A percentile compares a stretch with the other conserved stretches of the same genome.
Evolutionary conservation across 2,797 vertebrate species (phyloP).

Genomic region (Coluber constrictor): DNA sequence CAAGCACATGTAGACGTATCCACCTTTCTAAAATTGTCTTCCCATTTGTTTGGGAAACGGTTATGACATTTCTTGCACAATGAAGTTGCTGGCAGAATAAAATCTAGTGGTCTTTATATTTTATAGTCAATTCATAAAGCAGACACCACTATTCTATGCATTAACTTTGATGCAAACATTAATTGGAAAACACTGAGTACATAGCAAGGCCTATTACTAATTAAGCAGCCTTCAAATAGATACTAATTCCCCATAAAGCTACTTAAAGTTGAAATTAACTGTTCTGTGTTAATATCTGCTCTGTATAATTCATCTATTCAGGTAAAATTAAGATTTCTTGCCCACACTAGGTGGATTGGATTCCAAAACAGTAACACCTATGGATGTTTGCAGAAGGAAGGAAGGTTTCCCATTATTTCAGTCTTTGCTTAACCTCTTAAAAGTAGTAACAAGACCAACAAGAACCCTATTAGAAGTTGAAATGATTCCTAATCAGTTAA

Average conservation of each 20-base stretch:
- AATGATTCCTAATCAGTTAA: background rate
- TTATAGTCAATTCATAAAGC: background rate
- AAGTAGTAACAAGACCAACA: background rate
- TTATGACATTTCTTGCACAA: background rate
- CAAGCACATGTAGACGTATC: background rate
- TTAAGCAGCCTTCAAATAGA: slow-evolving; percentile 20
- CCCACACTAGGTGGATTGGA: background rate
- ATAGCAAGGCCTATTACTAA: slow-evolving; percentile 29
- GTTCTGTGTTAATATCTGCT: background rate
- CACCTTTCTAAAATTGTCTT: background rate
- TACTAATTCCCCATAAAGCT: slow-evolving; percentile 23
- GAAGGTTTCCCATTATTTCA: background rate
- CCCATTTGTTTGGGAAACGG: background rate
- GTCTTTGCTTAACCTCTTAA: background rate
- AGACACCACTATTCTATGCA: background rate
- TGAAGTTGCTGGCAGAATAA: background rate
- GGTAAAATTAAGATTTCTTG: background rate
- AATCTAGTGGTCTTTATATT: background rate
- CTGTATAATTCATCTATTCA: background rate
- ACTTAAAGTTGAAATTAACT: background rate
- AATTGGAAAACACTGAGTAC: slow-evolving; percentile 36
- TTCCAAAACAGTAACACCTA: background rate
- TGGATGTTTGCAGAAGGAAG: background rate
- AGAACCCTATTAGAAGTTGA: background rate
- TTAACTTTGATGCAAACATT: slow-evolving; percentile 49